phyloP scores from a whole-genome alignment of 2,797 vertebrate species.

The Melanotaenia boesemani region DNA sequence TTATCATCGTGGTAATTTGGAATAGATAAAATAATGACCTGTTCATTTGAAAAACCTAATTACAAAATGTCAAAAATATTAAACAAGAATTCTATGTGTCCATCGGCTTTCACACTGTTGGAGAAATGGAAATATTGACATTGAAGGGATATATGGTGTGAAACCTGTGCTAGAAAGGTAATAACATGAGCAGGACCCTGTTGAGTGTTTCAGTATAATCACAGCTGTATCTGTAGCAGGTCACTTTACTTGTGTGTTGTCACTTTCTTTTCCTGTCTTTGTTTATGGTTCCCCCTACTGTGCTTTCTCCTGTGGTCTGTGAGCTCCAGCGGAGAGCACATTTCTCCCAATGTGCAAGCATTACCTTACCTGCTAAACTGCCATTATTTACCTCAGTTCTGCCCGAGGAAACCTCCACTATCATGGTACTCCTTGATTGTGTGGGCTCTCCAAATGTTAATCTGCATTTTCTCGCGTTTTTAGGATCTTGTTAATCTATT shows the following conservation, averaged over 20 bases:
- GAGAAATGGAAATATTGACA: slow-evolving; percentile 13
- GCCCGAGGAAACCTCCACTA: slow-evolving; percentile 34
- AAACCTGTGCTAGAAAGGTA: slow-evolving; percentile 12
- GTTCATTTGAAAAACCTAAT: neutral
- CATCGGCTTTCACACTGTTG: neutral
- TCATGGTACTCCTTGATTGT: slow-evolving; percentile 18
- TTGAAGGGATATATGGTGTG: slow-evolving; percentile 13
- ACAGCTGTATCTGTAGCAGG: slow-evolving; percentile 40
- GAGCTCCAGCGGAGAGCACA: slow-evolving; percentile 36
- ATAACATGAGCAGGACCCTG: slow-evolving; percentile 8
- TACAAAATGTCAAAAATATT: neutral
- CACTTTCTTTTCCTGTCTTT: slow-evolving; percentile 28
- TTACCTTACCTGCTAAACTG: slow-evolving; percentile 21
- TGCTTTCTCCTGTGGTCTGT: slow-evolving; percentile 27
- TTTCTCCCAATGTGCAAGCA: slow-evolving; percentile 15
- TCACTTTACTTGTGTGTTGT: slow-evolving; percentile 31
- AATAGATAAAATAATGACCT: neutral
- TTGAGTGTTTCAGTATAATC: slow-evolving; percentile 2
- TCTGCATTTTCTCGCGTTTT: slow-evolving; percentile 20
- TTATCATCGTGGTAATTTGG: slow-evolving; percentile 3
- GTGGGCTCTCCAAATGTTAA: slow-evolving; percentile 29
- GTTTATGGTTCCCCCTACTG: slow-evolving; percentile 43
- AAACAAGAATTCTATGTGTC: neutral
- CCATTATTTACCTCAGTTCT: slow-evolving; percentile 42
- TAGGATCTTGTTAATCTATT: slow-evolving; percentile 15